phyloP scores from a whole-genome alignment of 2,797 vertebrate species.

The Pitangus sulphuratus region DNA sequence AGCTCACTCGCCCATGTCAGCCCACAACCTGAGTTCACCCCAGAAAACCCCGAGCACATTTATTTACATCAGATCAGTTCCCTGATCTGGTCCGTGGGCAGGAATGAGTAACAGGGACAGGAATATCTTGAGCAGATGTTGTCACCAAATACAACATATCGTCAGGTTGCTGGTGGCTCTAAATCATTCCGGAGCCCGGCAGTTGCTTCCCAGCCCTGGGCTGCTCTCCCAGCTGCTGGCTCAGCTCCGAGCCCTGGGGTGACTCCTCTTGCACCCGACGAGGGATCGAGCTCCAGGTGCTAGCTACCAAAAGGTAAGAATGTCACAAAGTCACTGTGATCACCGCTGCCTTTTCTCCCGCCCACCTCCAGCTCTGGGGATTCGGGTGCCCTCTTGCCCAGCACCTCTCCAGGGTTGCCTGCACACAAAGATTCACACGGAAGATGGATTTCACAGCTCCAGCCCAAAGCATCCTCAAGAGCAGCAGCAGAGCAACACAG shows the following conservation, averaged over 20 bases:
- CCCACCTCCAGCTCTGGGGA: background rate
- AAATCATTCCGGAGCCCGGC: background rate
- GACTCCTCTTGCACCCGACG: background rate
- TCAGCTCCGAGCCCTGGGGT: background rate
- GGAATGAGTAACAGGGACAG: constrained; percentile 48
- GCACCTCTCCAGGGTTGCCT: background rate
- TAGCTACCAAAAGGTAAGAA: fast-evolving
- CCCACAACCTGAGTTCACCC: background rate
- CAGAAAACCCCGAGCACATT: background rate
- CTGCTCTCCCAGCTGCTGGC: background rate
- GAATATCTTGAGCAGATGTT: constrained; percentile 33
- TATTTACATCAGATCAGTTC: constrained; percentile 22
- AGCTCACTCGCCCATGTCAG: background rate
- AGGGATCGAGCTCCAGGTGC: fast-evolving
- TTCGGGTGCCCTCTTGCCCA: background rate
- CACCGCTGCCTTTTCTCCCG: background rate
- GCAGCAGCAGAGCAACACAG: background rate
- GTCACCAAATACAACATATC: constrained; percentile 27
- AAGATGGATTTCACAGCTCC: background rate
- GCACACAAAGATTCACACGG: background rate
- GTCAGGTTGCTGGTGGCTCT: background rate
- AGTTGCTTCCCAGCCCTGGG: background rate
- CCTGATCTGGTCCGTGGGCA: constrained; percentile 3
- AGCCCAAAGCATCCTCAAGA: background rate
- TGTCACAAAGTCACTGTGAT: fast-evolving